Evolutionary conservation across 2,113 vertebrate species (phyloP).

Genomic region (Rhabdomys dilectus): DNA sequence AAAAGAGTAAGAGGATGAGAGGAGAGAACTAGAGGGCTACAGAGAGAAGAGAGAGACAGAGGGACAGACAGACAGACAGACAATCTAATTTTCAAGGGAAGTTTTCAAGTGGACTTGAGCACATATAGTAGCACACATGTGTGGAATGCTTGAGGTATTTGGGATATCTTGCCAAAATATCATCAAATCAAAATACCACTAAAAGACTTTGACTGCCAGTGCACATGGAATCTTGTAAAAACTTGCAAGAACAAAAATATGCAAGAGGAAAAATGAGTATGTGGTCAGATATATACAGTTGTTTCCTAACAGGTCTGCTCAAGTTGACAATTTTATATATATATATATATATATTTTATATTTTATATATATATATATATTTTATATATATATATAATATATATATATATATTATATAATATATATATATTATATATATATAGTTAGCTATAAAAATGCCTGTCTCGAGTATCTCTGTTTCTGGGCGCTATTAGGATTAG

Average conservation of each 20-base stretch:
- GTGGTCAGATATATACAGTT: not conserved
- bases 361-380: too few relatives aligned
- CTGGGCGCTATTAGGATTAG: not conserved
- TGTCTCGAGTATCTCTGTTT: constrained; percentile 22
- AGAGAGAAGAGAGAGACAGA: too few relatives aligned
- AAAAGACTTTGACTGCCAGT: not conserved
- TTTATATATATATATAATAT: too few relatives aligned
- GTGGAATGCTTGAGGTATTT: not conserved
- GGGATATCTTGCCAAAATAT: constrained; percentile 34
- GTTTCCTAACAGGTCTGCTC: constrained; percentile 40
- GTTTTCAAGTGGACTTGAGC: not conserved
- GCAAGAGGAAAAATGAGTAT: constrained; percentile 12
- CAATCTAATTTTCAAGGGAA: not conserved
- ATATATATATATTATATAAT: too few relatives aligned
- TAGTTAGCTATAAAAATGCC: constrained; percentile 26
- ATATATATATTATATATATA: too few relatives aligned
- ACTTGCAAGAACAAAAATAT: constrained; percentile 54
- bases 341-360: too few relatives aligned
- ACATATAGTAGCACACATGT: not conserved
- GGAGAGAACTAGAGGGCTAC: not conserved
- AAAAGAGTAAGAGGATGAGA: not conserved
- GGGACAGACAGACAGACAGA: not conserved
- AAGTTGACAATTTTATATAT: too few relatives aligned
- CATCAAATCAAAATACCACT: constrained; percentile 49
- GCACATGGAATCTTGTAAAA: constrained; percentile 30